A percentile compares a stretch with the other conserved stretches of the same genome.
Evolutionary conservation across 92 coral and sea anemone species (phyloP).

Genomic region (Parazoanthus darwini): DNA sequence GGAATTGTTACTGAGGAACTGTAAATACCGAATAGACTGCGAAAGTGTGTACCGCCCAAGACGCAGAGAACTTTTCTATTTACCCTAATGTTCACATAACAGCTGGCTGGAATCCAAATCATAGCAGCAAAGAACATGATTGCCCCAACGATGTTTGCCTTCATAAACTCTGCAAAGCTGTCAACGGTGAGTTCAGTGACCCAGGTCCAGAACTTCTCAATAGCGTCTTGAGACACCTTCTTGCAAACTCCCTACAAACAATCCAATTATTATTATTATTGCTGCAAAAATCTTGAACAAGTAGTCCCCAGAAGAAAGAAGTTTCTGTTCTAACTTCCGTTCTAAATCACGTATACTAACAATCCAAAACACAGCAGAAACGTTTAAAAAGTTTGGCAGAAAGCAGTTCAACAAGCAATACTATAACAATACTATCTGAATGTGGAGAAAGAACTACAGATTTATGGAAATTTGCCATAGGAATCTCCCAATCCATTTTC

Average conservation of each 20-base stretch:
- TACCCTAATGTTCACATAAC: constrained; percentile 79
- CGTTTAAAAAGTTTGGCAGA: no score
- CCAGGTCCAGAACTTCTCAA: constrained; percentile 82
- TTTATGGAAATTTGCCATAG: not conserved
- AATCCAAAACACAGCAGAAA: no score
- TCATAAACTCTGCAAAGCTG: constrained; percentile 86
- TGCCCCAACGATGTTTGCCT: constrained; percentile 94
- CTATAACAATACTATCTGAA: not conserved
- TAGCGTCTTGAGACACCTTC: constrained; percentile 77
- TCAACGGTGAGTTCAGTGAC: constrained; percentile 77
- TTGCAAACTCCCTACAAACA: constrained; percentile 73
- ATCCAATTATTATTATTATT: not conserved
- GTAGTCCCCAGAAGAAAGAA: no score
- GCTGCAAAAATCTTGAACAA: no score
- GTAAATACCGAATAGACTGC: no score
- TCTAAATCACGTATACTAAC: no score
- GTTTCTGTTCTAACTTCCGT: no score
- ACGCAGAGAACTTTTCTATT: constrained; percentile 10
- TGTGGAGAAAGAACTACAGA: not conserved
- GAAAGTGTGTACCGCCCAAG: no score
- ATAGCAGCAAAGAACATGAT: constrained; percentile 81
- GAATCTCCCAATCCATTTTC: not conserved
- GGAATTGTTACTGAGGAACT: no score
- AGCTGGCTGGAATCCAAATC: constrained; percentile 90
- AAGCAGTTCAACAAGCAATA: no score